A percentile compares a stretch with the other conserved stretches of the same genome.
Evolutionary conservation across 1,140 invertebrate genomes (phyloP).

Genomic region (Macrocentrus cingulum): DNA sequence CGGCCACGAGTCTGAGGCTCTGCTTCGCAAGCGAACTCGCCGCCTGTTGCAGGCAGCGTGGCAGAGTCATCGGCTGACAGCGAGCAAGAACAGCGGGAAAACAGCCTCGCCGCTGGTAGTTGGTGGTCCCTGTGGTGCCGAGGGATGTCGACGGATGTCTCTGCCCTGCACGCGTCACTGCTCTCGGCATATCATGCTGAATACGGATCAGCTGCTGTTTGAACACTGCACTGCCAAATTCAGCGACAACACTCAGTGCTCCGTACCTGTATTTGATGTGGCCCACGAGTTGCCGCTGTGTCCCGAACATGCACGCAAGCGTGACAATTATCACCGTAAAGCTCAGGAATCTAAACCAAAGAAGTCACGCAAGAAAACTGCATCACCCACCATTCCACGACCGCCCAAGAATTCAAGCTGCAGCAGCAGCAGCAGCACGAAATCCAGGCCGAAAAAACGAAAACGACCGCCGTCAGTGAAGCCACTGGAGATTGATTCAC

Average conservation of each 20-base stretch:
- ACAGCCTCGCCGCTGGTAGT: constrained; percentile 48
- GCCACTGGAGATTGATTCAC: constrained; percentile 23
- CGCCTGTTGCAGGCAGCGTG: constrained; percentile 45
- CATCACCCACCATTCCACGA: constrained; percentile 69
- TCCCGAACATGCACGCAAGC: constrained; percentile 76
- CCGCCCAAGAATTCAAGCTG: constrained; percentile 48
- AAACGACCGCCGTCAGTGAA: constrained; percentile 49
- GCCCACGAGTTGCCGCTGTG: constrained; percentile 82
- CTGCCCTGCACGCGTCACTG: constrained; percentile 84
- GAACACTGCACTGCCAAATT: constrained; percentile 87
- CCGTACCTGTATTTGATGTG: constrained; percentile 83
- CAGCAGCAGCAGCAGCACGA: constrained; percentile 39
- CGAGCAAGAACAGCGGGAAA: constrained; percentile 16
- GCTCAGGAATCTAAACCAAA: constrained; percentile 75
- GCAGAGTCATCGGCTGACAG: constrained; percentile 43
- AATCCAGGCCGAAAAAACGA: constrained; percentile 74
- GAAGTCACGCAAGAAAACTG: constrained; percentile 76
- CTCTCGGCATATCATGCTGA: constrained; percentile 81
- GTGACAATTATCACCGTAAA: constrained; percentile 76
- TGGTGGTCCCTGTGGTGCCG: constrained; percentile 46
- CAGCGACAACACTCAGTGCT: constrained; percentile 84
- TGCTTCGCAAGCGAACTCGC: constrained; percentile 41
- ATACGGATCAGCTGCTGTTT: constrained; percentile 84
- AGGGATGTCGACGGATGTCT: constrained; percentile 65
- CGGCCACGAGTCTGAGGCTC: constrained; percentile 42